phyloP scores from a whole-genome alignment of 2,113 vertebrate species.

The Anas platyrhynchos region DNA sequence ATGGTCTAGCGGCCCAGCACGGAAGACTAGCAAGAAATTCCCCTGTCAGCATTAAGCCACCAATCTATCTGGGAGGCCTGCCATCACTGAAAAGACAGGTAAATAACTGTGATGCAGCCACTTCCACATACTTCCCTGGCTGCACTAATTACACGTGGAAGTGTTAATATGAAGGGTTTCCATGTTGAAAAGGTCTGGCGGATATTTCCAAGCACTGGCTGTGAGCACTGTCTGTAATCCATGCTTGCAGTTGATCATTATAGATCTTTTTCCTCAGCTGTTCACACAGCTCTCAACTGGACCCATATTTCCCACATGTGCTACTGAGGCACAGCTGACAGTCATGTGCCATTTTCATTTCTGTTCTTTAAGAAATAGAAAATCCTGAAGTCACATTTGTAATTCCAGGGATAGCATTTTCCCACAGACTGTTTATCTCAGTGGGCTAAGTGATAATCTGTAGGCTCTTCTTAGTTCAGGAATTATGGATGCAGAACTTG shows the following conservation, averaged over 20 bases:
- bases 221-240: background rate
- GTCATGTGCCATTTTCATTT: background rate
- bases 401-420: background rate
- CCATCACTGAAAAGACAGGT: conserved; percentile 76
- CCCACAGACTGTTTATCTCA: background rate
- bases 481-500: background rate
- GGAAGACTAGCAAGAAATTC: conserved; percentile 72
- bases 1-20: conserved; percentile 85
- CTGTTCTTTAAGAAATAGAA: background rate
- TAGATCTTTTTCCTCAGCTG: background rate
- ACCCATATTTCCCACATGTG: background rate
- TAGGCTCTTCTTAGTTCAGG: background rate
- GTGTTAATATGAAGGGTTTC: background rate
- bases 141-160: background rate
- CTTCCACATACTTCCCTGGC: background rate
- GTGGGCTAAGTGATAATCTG: background rate
- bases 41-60: conserved; percentile 71
- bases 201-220: background rate
- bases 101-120: background rate
- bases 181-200: background rate
- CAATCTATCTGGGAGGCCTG: conserved; percentile 83
- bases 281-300: background rate
- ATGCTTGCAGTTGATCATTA: background rate
- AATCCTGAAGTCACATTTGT: background rate
- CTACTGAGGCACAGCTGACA: background rate